Percentiles rank a stretch among this genome's conserved stretches.
These are phyloP conservation scores for Enteromius argenteus DNA, from an alignment of 2,797 vertebrate species.

Conservation along the genomic window DNA sequence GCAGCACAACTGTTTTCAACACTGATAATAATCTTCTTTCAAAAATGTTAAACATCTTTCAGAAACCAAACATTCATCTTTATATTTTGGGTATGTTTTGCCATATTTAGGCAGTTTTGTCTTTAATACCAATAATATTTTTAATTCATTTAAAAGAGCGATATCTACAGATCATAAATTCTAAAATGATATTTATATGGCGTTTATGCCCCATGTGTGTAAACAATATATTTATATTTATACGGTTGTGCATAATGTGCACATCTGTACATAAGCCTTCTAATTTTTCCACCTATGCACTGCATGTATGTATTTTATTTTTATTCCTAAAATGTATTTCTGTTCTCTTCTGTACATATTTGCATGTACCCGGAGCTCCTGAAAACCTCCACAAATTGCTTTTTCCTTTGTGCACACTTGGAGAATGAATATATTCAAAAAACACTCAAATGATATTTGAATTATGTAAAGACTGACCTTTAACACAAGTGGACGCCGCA, in stretches of 20 bases:
- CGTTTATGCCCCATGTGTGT: background rate
- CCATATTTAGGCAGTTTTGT: background rate
- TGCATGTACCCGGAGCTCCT: background rate
- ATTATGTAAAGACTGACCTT: constrained; percentile 18
- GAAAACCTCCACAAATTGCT: background rate
- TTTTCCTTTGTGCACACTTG: background rate
- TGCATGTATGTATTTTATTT: background rate
- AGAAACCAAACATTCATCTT: too few relatives aligned
- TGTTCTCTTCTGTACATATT: background rate
- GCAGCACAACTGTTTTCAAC: background rate
- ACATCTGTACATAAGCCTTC: background rate
- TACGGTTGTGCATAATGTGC: background rate
- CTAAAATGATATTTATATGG: background rate
- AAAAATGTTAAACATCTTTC: too few relatives aligned
- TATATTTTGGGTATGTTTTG: too few relatives aligned
- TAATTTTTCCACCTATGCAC: background rate
- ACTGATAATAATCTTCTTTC: too few relatives aligned
- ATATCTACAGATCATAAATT: background rate
- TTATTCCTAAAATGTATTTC: background rate
- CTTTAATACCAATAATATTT: background rate
- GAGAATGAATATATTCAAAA: background rate
- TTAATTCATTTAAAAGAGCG: background rate
- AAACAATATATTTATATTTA: background rate
- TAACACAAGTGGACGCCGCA: background rate
- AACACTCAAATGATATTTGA: background rate